These are phyloP conservation scores for Mylabris phalerata DNA, from an alignment of 1,140 invertebrate species.

Conservation along the genomic window DNA sequence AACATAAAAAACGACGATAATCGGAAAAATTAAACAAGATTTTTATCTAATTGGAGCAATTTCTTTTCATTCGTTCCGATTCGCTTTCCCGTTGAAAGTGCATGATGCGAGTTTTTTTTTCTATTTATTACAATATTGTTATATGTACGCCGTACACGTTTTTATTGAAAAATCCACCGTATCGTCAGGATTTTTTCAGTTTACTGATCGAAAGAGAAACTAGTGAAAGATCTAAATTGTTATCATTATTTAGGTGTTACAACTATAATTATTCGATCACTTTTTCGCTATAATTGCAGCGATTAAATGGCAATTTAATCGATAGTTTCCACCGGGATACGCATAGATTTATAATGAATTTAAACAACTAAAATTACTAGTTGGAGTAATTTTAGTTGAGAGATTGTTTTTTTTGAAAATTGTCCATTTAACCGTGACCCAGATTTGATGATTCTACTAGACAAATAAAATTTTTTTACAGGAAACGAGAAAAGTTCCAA, in stretches of 20 bases:
- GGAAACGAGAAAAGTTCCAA: no score
- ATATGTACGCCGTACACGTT: constrained; percentile 11
- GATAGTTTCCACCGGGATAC: neutral
- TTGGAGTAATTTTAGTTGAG: no score
- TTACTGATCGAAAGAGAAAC: constrained; percentile 12
- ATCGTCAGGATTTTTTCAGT: constrained; percentile 1
- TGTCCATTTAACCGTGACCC: no score
- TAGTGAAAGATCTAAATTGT: constrained; percentile 6
- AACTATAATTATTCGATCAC: neutral
- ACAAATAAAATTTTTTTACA: no score
- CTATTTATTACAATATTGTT: no score
- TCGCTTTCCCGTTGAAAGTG: constrained; percentile 15
- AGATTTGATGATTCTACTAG: no score
- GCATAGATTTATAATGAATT: no score
- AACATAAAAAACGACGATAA: neutral
- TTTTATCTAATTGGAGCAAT: constrained; percentile 8
- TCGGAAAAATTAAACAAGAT: no score
- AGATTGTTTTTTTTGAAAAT: no score
- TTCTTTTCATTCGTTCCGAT: constrained; percentile 10
- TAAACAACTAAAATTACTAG: no score
- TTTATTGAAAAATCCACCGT: constrained; percentile 1
- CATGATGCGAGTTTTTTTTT: neutral
- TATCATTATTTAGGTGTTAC: neutral
- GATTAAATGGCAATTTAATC: neutral
- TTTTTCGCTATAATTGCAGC: constrained; percentile 8